Evolutionary conservation across 2,113 vertebrate genomes (phyloP), one percentile per base, ranked within the genome.

Genomic region (Hymenochirus boettgeri): DNA sequence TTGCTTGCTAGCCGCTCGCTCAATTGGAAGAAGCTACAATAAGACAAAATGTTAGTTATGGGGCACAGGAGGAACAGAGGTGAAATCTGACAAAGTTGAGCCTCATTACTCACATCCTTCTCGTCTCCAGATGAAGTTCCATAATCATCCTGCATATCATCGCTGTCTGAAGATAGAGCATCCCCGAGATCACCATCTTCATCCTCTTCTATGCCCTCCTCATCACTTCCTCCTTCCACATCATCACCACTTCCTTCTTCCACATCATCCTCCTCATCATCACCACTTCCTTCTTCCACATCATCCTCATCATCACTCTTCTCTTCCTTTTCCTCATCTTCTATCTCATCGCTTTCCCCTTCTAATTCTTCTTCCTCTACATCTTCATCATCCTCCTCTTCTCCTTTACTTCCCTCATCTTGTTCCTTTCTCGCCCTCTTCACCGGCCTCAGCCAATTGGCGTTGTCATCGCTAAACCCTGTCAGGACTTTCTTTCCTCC

Each of bases 21-120:
- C 96, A 65, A 98, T 97, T 19, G 95, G 96, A 72, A 99, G 84
- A 76, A 97, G 80, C 96, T 99, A 64, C 53, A 78, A 0, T 66
- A 7, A 57, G 8, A 75, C 0, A 70, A 11, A 52, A 10, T 75
- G 24, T 81, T n/a, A 29, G 0, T 35, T 42, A 57, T 50, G 57
- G 45, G 2, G 67, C 57, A 48, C 3, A 23, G 0, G 2, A 25
- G 9, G 3, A 27, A 21, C 8, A 35, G 2, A 2, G 2, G 0
- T n/a, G 12, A 26, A 29, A 12, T 22, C 23, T 21, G 50, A 75
- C 2, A 6, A 17, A 70, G 71, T 15, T 59, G 60, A 8, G 15
- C n/a, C 10, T 19, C 4, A 8, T 4, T 7, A 65, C 73, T 73
- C 58, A 80, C 80, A 70, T 75, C 72, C 31, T 67, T 67, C 5